phyloP scores from a whole-genome alignment of 2,888 invertebrate genomes.

The Sepiola atlantica region DNA sequence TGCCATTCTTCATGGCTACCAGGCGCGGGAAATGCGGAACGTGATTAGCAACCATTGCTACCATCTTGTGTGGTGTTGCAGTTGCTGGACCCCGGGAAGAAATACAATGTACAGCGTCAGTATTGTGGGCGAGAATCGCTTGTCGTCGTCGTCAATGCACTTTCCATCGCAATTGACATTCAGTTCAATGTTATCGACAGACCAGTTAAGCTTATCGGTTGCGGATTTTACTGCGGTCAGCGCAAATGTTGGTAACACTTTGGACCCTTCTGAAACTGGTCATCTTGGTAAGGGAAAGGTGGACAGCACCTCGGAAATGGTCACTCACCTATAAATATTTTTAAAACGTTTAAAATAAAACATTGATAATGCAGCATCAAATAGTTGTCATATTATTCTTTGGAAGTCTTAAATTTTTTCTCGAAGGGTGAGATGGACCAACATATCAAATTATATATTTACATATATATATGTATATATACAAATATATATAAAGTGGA shows the following conservation, averaged over 20 bases:
- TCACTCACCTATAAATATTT: neutral
- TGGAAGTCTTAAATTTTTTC: neutral
- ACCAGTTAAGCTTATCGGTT: neutral
- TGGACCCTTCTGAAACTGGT: neutral
- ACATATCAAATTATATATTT: too few relatives aligned
- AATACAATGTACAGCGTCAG: neutral
- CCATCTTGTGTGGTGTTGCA: neutral
- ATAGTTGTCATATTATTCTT: neutral
- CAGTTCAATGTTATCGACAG: neutral
- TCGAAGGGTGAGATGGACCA: too few relatives aligned
- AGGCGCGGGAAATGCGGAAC: slow-evolving; percentile 57
- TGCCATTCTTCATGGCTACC: slow-evolving; percentile 60
- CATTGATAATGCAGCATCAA: neutral
- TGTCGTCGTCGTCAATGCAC: slow-evolving; percentile 49
- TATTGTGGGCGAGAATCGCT: slow-evolving; percentile 47
- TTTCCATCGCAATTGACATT: slow-evolving; percentile 37
- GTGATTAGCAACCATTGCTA: slow-evolving; percentile 52
- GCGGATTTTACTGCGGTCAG: neutral
- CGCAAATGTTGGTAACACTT: neutral
- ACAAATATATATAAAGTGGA: too few relatives aligned
- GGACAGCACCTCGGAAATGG: neutral
- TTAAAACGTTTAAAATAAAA: neutral
- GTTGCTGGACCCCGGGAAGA: neutral
- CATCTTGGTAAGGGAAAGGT: neutral
- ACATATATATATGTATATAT: too few relatives aligned